A percentile compares a stretch with the other conserved stretches of the same genome.
Conservation (phyloP, 37 sponge, comb jelly and placozoan genomes). For the Chondrosia reniformis region DNA sequence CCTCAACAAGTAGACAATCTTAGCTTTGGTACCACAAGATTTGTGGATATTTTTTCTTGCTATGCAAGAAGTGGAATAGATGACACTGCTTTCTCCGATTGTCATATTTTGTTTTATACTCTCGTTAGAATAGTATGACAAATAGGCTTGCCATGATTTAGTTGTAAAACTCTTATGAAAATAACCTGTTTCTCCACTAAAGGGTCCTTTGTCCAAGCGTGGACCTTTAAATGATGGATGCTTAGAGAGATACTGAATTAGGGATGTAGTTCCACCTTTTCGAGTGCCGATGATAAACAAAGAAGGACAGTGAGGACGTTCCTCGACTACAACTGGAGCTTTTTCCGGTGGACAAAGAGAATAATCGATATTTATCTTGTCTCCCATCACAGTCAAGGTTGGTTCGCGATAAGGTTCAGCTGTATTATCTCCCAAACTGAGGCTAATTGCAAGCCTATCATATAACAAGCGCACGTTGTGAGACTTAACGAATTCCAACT, state of each 20-base stretch:
- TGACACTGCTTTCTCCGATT: slow-evolving; percentile 68
- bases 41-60: slow-evolving; percentile 45
- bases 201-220: slow-evolving; percentile 32
- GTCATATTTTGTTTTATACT: slow-evolving; percentile 9
- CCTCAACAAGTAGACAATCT: slow-evolving; percentile 53
- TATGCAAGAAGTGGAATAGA: slow-evolving; percentile 32
- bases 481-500: too few relatives aligned
- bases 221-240: slow-evolving; percentile 72
- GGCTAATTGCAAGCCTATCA: too few relatives aligned
- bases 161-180: slow-evolving; percentile 36
- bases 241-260: slow-evolving; percentile 68
- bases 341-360: too few relatives aligned
- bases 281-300: slow-evolving; percentile 78
- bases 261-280: slow-evolving; percentile 80
- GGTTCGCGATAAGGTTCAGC: too few relatives aligned
- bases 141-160: slow-evolving; percentile 48
- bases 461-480: too few relatives aligned
- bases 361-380: too few relatives aligned
- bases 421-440: too few relatives aligned
- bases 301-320: slow-evolving; percentile 65
- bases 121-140: slow-evolving; percentile 14
- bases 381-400: too few relatives aligned
- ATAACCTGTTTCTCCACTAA: slow-evolving; percentile 70
- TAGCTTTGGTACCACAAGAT: slow-evolving; percentile 56
- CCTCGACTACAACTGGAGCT: too few relatives aligned